Evolutionary conservation across 1,140 invertebrate species (phyloP).

Genomic region (Panulirus ornatus): DNA sequence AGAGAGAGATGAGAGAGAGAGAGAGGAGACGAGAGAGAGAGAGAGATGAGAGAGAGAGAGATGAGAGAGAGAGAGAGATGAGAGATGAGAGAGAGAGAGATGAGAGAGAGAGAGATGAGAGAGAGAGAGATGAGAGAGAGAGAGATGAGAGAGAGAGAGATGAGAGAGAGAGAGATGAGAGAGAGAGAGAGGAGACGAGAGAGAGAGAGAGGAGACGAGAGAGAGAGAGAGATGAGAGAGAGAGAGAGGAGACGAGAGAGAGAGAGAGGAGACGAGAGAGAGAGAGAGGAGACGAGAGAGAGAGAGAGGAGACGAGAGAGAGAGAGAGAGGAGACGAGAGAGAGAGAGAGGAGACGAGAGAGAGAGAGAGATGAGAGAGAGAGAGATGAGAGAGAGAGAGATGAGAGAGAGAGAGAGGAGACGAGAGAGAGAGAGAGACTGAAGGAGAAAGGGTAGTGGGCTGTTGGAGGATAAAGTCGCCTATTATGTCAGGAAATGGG

Average conservation of each 20-base stretch:
- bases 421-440: not conserved
- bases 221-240: not conserved
- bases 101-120: too few relatives aligned
- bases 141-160: too few relatives aligned
- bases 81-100: too few relatives aligned
- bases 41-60: too few relatives aligned
- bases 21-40: too few relatives aligned
- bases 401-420: not conserved
- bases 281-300: not conserved
- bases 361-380: too few relatives aligned
- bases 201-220: not conserved
- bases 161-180: too few relatives aligned
- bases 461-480: not conserved
- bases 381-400: too few relatives aligned
- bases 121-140: too few relatives aligned
- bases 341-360: not conserved
- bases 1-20: too few relatives aligned
- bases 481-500: not conserved
- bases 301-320: not conserved
- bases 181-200: not conserved
- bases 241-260: not conserved
- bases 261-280: not conserved
- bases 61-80: too few relatives aligned
- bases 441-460: not conserved
- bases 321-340: not conserved